phyloP scores from a whole-genome alignment of 2,888 invertebrate species.

The Macrosiphum euphorbiae region DNA sequence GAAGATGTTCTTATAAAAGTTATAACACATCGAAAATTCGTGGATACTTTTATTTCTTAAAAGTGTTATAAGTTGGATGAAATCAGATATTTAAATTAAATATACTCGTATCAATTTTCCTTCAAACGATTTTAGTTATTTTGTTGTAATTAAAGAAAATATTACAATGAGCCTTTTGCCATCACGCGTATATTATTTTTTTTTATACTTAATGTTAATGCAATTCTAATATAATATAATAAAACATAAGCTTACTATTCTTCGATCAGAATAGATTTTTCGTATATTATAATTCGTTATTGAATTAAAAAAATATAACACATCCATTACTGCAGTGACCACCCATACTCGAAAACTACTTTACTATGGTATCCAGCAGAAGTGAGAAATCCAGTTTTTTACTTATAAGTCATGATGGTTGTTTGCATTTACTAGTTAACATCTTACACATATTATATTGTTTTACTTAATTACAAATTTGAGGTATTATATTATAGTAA shows the following conservation, averaged over 20 bases:
- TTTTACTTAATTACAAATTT: background rate
- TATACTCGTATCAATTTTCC: background rate
- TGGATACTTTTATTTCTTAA: background rate
- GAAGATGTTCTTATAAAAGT: background rate
- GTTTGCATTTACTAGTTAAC: background rate
- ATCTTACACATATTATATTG: background rate
- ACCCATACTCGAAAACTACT: background rate
- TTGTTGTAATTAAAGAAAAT: background rate
- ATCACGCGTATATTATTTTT: background rate
- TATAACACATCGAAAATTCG: background rate
- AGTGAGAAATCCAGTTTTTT: background rate
- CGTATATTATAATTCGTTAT: background rate
- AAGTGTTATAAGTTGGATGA: background rate
- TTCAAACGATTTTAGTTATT: background rate
- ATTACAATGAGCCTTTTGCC: background rate
- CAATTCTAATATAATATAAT: background rate
- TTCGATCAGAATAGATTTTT: background rate
- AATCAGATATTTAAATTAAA: background rate
- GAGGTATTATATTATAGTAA: background rate
- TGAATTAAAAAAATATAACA: background rate
- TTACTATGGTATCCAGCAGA: background rate
- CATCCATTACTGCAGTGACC: background rate
- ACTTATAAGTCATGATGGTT: background rate
- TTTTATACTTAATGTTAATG: background rate
- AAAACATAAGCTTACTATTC: background rate